Conservation (phyloP, 2,888 invertebrate species). For the Tiliacea citrago region DNA sequence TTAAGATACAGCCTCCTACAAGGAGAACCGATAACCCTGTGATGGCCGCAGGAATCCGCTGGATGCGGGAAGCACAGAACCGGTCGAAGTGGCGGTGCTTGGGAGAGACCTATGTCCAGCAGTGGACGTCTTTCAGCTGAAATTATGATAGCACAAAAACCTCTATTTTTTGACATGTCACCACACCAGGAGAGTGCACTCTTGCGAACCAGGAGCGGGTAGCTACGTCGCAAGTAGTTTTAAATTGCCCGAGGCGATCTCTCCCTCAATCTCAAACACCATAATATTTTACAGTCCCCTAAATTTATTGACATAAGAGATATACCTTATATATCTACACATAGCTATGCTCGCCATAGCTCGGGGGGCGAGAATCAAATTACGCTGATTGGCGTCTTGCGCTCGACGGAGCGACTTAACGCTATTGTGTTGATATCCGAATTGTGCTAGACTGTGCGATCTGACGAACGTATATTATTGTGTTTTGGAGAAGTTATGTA, state of each 20-base stretch:
- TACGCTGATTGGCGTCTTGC: conserved; percentile 70
- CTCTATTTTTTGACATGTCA: too few species aligned
- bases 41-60: too few species aligned
- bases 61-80: too few species aligned
- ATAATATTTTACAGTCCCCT: conserved; percentile 43
- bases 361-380: conserved; percentile 63
- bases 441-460: conserved; percentile 43
- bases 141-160: too few species aligned
- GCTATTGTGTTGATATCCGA: conserved; percentile 61
- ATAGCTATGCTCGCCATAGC: conserved; percentile 11
- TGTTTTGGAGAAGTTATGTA: background rate
- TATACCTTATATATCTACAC: conserved; percentile 13
- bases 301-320: conserved; percentile 50
- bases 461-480: conserved; percentile 37
- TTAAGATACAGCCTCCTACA: too few species aligned
- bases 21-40: too few species aligned
- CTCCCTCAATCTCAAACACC: conserved; percentile 14
- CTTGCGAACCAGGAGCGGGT: too few species aligned
- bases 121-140: too few species aligned
- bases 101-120: too few species aligned
- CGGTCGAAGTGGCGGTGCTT: too few species aligned
- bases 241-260: background rate
- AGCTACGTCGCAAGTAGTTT: too few species aligned
- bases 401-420: conserved; percentile 74
- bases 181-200: too few species aligned